Evolutionary conservation across 2,888 invertebrate genomes (phyloP).

Genomic region (Thalpophila matura): DNA sequence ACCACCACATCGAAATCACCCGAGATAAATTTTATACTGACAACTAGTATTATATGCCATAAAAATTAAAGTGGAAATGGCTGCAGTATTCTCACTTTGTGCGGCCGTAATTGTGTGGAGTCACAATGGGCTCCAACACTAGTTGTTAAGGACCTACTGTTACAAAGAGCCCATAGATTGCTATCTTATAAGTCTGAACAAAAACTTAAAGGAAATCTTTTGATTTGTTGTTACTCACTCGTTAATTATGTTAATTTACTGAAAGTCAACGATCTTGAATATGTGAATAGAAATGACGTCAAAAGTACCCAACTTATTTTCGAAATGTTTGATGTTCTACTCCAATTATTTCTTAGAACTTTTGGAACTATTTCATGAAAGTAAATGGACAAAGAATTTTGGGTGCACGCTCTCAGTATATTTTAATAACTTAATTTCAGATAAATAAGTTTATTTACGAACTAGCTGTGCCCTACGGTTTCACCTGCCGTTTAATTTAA

Average conservation of each 20-base stretch:
- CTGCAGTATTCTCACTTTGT: conserved; percentile 31
- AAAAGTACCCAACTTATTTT: conserved; percentile 38
- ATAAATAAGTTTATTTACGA: conserved; percentile 23
- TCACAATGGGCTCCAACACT: conserved; percentile 23
- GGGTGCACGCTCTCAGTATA: conserved; percentile 7
- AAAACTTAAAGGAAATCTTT: not conserved
- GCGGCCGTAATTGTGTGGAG: conserved; percentile 21
- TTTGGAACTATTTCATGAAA: conserved; percentile 12
- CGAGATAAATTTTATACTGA: conserved; percentile 33
- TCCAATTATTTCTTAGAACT: conserved; percentile 25
- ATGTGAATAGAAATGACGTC: conserved; percentile 45
- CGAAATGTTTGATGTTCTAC: conserved; percentile 21
- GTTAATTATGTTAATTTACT: conserved; percentile 13
- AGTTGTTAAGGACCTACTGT: not conserved
- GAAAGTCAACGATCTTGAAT: conserved; percentile 35
- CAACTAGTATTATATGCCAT: conserved; percentile 28
- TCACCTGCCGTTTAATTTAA: too few species aligned
- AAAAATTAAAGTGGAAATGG: conserved; percentile 36
- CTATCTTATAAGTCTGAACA: conserved; percentile 13
- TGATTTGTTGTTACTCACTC: conserved; percentile 8
- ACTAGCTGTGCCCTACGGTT: too few species aligned
- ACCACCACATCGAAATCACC: conserved; percentile 4
- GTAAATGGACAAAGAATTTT: conserved; percentile 7
- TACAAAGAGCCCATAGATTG: conserved; percentile 12
- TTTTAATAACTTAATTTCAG: conserved; percentile 9